Evolutionary conservation across 2,113 vertebrate genomes (phyloP), one percentile per base, ranked within the genome.

Genomic region (Herpailurus yagouaroundi): DNA sequence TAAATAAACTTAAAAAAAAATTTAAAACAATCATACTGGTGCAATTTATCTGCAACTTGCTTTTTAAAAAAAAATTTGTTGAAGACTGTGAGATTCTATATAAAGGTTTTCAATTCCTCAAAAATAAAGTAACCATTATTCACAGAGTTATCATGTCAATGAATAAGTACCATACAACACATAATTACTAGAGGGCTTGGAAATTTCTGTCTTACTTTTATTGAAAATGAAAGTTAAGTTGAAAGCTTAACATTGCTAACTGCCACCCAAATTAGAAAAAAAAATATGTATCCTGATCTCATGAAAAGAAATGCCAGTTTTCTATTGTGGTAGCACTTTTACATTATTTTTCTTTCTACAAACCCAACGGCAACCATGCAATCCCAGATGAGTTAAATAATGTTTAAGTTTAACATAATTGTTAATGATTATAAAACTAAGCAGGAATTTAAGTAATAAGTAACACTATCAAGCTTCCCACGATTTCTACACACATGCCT

Each of bases 171-270:
- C 63, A 73, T 73, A 79, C 82, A 94, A n/a, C 57, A 96, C 93
- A 69, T 82, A 80, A 92, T 94, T 73, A 93, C 68, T n/a, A 79
- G 31, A 14, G 15, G 31, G 41, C 41, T 91, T 79, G 14, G 41
- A 27, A 77, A 97, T 71, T 91, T 94, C 25, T 88, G 2, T 85
- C 80, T 96, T 57, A 33, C 36, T 94, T 41, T 96, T 73, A 60
- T 36, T 93, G 55, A 27, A 93, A 84, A 79, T 87, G 31, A 91
- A 83, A 88, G 12, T 83, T 82, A 38, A 66, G 12, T 93, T 66
- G 69, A 88, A 77, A 64, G 14, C 57, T 95, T 93, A 83, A 85
- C 60, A 80, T 71, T 93, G 77, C 71, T 68, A n/a, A 64, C 21
- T 64, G 3, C 60, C 36, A 19, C 71, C 12, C 45, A 66, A 84